These are phyloP conservation scores for Trichonephila clavipes DNA, from an alignment of 1,140 invertebrate species.

Conservation along the genomic window DNA sequence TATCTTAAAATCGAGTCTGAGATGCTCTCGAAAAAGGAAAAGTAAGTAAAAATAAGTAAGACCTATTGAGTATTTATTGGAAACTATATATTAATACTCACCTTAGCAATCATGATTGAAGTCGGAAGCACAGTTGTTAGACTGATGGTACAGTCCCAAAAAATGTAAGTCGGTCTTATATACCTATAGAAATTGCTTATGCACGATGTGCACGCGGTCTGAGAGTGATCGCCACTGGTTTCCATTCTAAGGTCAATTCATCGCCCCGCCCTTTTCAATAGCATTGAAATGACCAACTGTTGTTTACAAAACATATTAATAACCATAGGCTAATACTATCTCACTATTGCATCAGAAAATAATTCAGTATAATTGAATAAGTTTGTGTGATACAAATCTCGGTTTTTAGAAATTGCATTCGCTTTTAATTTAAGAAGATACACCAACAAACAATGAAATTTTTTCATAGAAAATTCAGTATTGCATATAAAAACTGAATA, in stretches of 20 bases:
- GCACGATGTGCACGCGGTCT: background rate
- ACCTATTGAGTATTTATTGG: too few species aligned
- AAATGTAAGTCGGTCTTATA: background rate
- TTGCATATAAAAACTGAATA: too few species aligned
- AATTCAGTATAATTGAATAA: too few species aligned
- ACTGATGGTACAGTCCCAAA: background rate
- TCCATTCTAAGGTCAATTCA: background rate
- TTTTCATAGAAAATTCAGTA: too few species aligned
- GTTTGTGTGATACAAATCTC: too few species aligned
- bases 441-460: too few species aligned
- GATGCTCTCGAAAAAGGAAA: background rate
- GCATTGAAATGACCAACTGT: background rate
- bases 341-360: background rate
- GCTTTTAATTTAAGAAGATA: too few species aligned
- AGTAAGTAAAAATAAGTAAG: background rate
- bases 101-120: background rate
- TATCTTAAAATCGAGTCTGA: too few species aligned
- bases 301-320: conserved; percentile 14
- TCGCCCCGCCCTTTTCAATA: background rate
- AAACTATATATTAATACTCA: background rate
- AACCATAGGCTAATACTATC: background rate
- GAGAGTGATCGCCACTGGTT: background rate
- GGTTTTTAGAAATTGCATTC: too few species aligned
- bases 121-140: background rate
- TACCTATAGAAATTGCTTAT: background rate